These are phyloP conservation scores for Crossaster papposus DNA, from an alignment of 53 echinoderm and acorn worm species.

Conservation along the genomic window DNA sequence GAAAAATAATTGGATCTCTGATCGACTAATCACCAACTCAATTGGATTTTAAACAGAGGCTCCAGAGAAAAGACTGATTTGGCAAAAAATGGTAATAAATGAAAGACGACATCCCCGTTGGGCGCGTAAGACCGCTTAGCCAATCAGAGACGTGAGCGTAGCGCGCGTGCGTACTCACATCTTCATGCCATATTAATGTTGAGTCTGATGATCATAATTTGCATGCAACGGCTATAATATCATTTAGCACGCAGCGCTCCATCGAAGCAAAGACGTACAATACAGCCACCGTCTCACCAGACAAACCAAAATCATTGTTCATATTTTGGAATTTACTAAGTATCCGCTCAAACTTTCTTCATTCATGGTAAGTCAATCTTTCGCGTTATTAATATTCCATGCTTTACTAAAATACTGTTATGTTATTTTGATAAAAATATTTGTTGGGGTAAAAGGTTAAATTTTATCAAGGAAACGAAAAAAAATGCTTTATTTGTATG, in stretches of 20 bases:
- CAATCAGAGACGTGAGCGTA: background rate
- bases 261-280: slow-evolving; percentile 29
- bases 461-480: background rate
- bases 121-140: background rate
- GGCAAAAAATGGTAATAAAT: background rate
- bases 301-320: background rate
- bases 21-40: background rate
- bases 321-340: background rate
- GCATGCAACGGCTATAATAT: slow-evolving; percentile 23
- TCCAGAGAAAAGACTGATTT: background rate
- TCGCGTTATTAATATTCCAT: background rate
- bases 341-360: background rate
- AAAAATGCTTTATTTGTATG: background rate
- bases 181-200: background rate
- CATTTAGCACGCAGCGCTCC: slow-evolving; percentile 43
- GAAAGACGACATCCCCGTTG: background rate
- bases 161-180: background rate
- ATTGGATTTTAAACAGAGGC: background rate
- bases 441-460: background rate
- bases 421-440: background rate
- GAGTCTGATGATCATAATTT: background rate
- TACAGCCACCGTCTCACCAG: background rate
- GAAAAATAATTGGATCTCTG: background rate
- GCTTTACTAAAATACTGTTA: background rate
- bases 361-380: slow-evolving; percentile 18